Conservation (phyloP, 2,888 invertebrate genomes). For the Microchrysa polita region DNA sequence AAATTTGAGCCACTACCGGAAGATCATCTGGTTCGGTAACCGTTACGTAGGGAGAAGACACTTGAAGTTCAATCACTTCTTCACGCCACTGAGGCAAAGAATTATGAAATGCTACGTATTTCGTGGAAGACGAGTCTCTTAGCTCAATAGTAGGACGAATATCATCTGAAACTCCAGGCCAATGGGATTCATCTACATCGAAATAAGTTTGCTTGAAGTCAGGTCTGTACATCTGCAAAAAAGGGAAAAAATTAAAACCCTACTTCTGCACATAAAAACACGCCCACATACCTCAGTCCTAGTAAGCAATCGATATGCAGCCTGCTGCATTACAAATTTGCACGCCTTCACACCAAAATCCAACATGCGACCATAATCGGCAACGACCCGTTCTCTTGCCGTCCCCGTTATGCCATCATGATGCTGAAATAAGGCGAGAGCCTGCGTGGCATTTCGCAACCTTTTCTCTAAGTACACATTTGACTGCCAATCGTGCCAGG, state of each 20-base stretch:
- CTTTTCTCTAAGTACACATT: slow-evolving; percentile 64
- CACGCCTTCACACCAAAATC: slow-evolving; percentile 73
- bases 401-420: slow-evolving; percentile 99
- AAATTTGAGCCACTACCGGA: slow-evolving; percentile 71
- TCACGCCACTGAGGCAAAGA: slow-evolving; percentile 77
- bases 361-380: slow-evolving; percentile 89
- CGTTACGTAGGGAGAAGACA: slow-evolving; percentile 81
- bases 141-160: slow-evolving; percentile 66
- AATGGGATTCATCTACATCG: slow-evolving; percentile 67
- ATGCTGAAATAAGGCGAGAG: slow-evolving; percentile 93
- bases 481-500: slow-evolving; percentile 67
- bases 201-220: slow-evolving; percentile 67
- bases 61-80: slow-evolving; percentile 81
- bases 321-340: slow-evolving; percentile 79
- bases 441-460: slow-evolving; percentile 75
- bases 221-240: slow-evolving; percentile 59
- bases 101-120: slow-evolving; percentile 83
- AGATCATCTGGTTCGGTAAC: slow-evolving; percentile 69
- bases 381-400: slow-evolving; percentile 86
- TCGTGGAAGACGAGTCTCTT: slow-evolving; percentile 68
- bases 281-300: slow-evolving; percentile 66
- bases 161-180: slow-evolving; percentile 61
- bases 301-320: slow-evolving; percentile 73
- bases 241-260: not conserved
- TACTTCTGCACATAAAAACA: no score